A percentile compares a stretch with the other conserved stretches of the same genome.
phyloP scores from a whole-genome alignment of 2,797 vertebrate genomes.

The Tragelaphus oryx region DNA sequence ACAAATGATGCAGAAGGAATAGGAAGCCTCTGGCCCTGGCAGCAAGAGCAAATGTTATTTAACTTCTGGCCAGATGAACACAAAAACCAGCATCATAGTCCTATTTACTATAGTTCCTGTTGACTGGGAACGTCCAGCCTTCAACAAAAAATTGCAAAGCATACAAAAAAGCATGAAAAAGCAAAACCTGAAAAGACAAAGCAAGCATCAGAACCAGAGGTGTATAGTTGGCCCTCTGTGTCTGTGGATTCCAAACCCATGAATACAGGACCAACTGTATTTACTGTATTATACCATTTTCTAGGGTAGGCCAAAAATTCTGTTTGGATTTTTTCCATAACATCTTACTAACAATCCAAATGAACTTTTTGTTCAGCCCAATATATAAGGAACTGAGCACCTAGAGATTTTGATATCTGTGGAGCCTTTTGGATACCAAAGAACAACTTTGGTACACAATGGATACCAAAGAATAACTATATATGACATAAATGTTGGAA shows the following conservation, averaged over 20 bases:
- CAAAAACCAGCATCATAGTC: too few relatives aligned
- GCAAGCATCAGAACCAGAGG: neutral
- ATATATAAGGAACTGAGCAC: neutral
- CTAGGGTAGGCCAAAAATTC: neutral
- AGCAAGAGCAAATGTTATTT: neutral
- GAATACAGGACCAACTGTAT: neutral
- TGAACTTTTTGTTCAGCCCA: neutral
- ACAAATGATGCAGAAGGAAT: neutral
- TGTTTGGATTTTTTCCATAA: neutral
- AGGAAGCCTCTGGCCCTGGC: neutral
- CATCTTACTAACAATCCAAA: neutral
- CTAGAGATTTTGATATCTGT: neutral
- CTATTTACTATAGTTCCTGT: neutral
- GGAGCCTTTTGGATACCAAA: neutral
- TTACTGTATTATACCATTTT: neutral
- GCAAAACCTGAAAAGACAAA: neutral
- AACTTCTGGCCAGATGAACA: neutral
- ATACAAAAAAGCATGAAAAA: neutral
- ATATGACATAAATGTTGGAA: neutral
- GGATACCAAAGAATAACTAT: neutral
- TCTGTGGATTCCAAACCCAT: neutral
- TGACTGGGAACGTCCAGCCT: neutral
- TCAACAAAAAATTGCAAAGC: neutral
- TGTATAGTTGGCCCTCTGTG: fast-evolving
- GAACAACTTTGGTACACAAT: neutral